These are phyloP conservation scores for Nemurella pictetii DNA, from an alignment of 2,888 invertebrate species.

Conservation along the genomic window DNA sequence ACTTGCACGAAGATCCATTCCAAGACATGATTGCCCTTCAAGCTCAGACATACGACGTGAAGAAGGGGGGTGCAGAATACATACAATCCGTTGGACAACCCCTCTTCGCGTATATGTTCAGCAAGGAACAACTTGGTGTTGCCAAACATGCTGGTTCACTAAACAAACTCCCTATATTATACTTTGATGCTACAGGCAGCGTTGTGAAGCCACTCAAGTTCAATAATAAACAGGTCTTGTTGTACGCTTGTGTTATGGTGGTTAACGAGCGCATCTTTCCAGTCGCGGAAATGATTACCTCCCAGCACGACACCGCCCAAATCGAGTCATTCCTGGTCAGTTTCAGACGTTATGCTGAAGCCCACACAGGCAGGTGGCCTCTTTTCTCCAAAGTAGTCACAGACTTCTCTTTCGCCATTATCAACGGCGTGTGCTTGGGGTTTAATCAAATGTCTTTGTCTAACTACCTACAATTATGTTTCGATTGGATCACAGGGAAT, in stretches of 20 bases:
- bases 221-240: neutral
- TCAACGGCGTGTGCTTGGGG: neutral
- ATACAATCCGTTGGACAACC: neutral
- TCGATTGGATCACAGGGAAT: neutral
- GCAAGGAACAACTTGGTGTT: neutral
- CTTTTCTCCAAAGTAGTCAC: neutral
- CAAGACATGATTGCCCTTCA: too few species aligned
- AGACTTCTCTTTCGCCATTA: neutral
- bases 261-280: neutral
- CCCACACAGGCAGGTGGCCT: neutral
- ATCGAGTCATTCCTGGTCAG: neutral
- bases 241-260: neutral
- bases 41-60: too few species aligned
- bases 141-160: neutral
- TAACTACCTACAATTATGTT: neutral
- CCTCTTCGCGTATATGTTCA: neutral
- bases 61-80: too few species aligned
- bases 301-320: neutral
- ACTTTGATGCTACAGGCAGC: neutral
- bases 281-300: neutral
- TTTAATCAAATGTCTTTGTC: neutral
- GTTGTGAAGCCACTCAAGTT: neutral
- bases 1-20: too few species aligned
- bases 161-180: neutral
- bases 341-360: neutral